Evolutionary conservation across 2,888 invertebrate genomes (phyloP), one percentile per base, ranked within the genome.

Genomic region (Quadroppia sp.): DNA sequence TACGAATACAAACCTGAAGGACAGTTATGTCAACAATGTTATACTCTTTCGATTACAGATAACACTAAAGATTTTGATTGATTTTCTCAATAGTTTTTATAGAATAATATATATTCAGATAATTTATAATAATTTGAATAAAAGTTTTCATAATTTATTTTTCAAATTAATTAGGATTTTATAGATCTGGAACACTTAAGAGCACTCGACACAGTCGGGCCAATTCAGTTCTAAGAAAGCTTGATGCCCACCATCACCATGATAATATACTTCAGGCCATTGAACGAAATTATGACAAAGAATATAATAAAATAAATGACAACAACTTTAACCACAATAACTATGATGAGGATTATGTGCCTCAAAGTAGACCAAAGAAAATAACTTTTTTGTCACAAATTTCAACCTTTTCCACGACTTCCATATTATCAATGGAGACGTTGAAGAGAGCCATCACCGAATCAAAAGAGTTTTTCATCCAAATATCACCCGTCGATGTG

Each of bases 401-500:
- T 32, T 64, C 61, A 13, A 64, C 61, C 1, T 32, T 64, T 32
- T 64, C 61, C 17, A 2, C n/a, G 4, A 3, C 30, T 36, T 64
- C 61, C 2, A 36, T 64, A 32, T 32, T 64, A 7, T 64, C 61
- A 28, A 20, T 64, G 30, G 28, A 28, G 28, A 15, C 61, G 6
- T 9, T 64, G 11, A 17, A 23, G 28, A 23, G n/a, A 13, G 61
- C 36, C 17, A 42, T 48, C 17, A 70, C 30, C 11, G 75, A 75
- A 61, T 74, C 36, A 17, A 32, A 74, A 7, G 75, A 75, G 25
- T 64, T 73, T 23, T 36, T 75, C 1, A 20, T 64, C 13, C 71
- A 74, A 23, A 40, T 74, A 32, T 71, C 56, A 20, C 74, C 74
- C 1, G 50, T 74, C 3, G 74, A 74, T 72, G 2, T 71, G 17